Base-by-base conservation (phyloP, 2,113 vertebrate genomes). In the Cyanoliseus patagonus region DNA sequence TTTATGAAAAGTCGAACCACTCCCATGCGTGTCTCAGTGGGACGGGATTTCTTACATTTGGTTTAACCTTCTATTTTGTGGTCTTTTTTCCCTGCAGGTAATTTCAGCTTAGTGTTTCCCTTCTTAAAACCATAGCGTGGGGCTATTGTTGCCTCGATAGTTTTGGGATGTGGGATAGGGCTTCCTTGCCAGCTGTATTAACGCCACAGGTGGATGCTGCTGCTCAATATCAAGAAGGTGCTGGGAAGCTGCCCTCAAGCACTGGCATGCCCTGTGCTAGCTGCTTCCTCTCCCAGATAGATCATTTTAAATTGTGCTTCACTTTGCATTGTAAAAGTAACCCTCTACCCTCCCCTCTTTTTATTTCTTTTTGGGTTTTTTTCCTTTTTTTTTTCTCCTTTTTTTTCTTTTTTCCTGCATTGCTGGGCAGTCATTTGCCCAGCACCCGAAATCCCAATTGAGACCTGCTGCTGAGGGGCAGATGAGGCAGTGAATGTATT, bases 371-470 rank as follows among this genome's bases (percentile, higher is more conserved):
- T 44, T 19, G 42, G 42, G 6, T 0, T 9, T 37, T 5, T 13
- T 16, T 9, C 5, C 3, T 17, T 27, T 24, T 9, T 4, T 9
- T 1, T 7, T 4, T 9, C 1, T 0, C 7, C 8, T 11, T 3
- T 11, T 5, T 14, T 39, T 24, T 24, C 30, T 13, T 35, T 44
- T 12, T 9, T 19, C 13, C 33, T 5, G 2, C 76, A 20, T 51
- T 41, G 59, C 73, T 95, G 63, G 79, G 51, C 86, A 66, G 70
- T 47, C 67, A 84, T 86, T 95, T 7, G 6, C 63, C 67, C 46
- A 37, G 78, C 68, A 53, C 49, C 74, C 42, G 67, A 74, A 86
- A 89, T 86, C 94, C 75, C 96, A 94, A 59, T 24, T 91, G 94
- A 96, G 91, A 57, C 51, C 67, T 28, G 61, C 41, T 87, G 78